phyloP scores from a whole-genome alignment of 2,113 vertebrate species.

The Coptodon rendalli region DNA sequence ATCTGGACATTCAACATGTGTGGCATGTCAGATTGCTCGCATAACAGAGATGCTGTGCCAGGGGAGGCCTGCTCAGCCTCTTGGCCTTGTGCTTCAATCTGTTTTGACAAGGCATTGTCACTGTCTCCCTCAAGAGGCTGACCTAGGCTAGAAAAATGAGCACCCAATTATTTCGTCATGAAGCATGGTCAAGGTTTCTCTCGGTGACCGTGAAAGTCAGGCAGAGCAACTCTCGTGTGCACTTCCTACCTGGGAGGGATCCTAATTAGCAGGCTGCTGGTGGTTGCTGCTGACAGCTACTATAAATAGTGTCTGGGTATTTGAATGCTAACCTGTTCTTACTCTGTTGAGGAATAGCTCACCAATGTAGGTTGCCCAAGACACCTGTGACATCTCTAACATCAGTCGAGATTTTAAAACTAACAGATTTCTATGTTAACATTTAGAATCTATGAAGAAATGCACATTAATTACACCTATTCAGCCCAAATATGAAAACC shows the following conservation, averaged over 20 bases:
- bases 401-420: neutral
- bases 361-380: neutral
- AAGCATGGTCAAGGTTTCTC: slow-evolving; percentile 2
- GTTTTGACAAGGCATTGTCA: slow-evolving; percentile 50
- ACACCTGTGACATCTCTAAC: neutral
- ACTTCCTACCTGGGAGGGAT: slow-evolving; percentile 55
- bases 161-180: slow-evolving; percentile 41
- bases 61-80: slow-evolving; percentile 47
- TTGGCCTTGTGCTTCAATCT: slow-evolving; percentile 44
- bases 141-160: slow-evolving; percentile 32
- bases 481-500: neutral
- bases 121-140: slow-evolving; percentile 40
- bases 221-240: neutral
- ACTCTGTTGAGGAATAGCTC: neutral
- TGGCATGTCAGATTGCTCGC: slow-evolving; percentile 56
- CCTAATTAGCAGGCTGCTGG: slow-evolving; percentile 46
- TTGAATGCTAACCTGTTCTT: slow-evolving; percentile 49
- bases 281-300: slow-evolving; percentile 52
- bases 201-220: neutral
- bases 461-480: neutral
- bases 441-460: neutral
- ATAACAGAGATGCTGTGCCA: slow-evolving; percentile 59
- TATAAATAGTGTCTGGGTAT: slow-evolving; percentile 59
- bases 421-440: neutral
- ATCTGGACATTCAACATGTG: slow-evolving; percentile 56